phyloP scores from a whole-genome alignment of 2,888 invertebrate genomes.

The Cataglyphis cursor region DNA sequence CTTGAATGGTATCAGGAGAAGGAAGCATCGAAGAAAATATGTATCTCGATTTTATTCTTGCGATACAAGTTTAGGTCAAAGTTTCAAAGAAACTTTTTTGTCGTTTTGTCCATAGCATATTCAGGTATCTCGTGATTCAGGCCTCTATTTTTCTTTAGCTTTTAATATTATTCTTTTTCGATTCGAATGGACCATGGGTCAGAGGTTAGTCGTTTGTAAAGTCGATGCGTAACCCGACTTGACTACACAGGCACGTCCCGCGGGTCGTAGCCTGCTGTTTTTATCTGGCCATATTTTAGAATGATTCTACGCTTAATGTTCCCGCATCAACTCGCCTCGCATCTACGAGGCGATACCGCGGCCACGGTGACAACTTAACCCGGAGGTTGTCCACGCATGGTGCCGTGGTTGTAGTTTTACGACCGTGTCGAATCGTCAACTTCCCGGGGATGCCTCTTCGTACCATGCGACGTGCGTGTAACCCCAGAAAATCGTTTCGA shows the following conservation, averaged over 20 bases:
- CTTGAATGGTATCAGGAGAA: no score
- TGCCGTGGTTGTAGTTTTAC: conserved; percentile 68
- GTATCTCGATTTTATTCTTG: conserved; percentile 1
- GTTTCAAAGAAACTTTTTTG: conserved; percentile 1
- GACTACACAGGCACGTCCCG: conserved; percentile 79
- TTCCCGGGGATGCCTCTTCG: conserved; percentile 34
- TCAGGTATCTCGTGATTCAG: conserved; percentile 25
- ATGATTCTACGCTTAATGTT: conserved; percentile 84
- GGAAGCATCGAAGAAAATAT: neutral
- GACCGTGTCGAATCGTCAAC: conserved; percentile 69
- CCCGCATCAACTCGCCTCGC: conserved; percentile 62
- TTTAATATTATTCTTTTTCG: conserved; percentile 55
- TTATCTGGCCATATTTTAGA: conserved; percentile 85
- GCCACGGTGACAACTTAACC: conserved; percentile 83
- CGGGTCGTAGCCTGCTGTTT: conserved; percentile 85
- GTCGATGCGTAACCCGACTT: conserved; percentile 85
- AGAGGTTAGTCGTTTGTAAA: conserved; percentile 84
- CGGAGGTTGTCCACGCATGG: conserved; percentile 63
- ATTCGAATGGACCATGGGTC: conserved; percentile 62
- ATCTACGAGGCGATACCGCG: conserved; percentile 64
- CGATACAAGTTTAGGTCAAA: neutral
- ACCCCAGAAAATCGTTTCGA: neutral
- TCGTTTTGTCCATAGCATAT: conserved; percentile 22
- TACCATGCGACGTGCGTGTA: conserved; percentile 10
- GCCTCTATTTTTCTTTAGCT: conserved; percentile 46